Conservation (phyloP, 2,797 vertebrate species). For the Eleutherodactylus coqui region DNA sequence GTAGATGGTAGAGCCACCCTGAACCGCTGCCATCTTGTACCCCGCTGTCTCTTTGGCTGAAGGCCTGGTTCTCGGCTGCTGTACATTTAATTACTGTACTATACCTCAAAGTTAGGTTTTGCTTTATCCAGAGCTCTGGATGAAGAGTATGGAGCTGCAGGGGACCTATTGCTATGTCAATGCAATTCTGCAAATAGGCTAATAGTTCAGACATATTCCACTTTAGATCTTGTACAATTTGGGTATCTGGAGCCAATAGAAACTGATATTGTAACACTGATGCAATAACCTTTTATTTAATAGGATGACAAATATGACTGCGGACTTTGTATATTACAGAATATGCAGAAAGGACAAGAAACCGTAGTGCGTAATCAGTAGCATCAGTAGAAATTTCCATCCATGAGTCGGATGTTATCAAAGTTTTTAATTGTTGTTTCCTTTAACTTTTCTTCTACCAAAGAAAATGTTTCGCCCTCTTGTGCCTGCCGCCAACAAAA, state of each 20-base stretch:
- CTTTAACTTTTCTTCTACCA: conserved; percentile 22
- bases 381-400: neutral
- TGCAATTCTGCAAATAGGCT: neutral
- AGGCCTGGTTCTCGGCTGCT: too few relatives aligned
- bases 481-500: conserved; percentile 23
- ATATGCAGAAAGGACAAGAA: neutral
- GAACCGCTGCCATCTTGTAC: too few relatives aligned
- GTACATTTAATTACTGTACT: too few relatives aligned
- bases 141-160: too few relatives aligned
- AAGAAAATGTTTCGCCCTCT: conserved; percentile 10
- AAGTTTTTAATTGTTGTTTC: conserved; percentile 18
- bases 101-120: too few relatives aligned
- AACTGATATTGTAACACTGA: conserved; percentile 17
- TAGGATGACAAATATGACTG: neutral
- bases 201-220: neutral
- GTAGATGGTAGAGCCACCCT: too few relatives aligned
- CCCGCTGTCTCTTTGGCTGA: too few relatives aligned
- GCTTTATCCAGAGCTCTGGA: too few relatives aligned
- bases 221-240: neutral
- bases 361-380: neutral
- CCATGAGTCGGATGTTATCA: neutral
- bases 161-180: too few relatives aligned
- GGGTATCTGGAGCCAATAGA: neutral
- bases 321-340: neutral
- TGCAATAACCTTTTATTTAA: neutral